Base-by-base conservation (phyloP, 2,797 vertebrate genomes). In the Sciurus carolinensis region DNA sequence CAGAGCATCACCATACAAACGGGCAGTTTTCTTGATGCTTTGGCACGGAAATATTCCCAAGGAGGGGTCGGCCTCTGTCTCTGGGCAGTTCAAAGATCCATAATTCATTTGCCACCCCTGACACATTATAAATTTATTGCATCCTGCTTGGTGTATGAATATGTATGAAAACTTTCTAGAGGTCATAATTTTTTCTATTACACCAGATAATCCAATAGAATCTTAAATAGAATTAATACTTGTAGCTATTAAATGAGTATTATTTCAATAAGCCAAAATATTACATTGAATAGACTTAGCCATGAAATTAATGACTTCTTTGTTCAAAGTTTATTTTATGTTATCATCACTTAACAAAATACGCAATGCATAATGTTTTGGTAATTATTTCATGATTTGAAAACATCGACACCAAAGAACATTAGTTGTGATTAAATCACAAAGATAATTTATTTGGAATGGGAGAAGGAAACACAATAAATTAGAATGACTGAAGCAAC, bases 341-440 rank as follows among this genome's bases (percentile, higher is more conserved):
- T 96, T 72, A 3, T 7, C 82, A 69, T 64, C 22, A 64, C 36
- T 69, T 3, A 7, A 28, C 15, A 77, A 93, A 80, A 17, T 5
- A 87, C 69, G 2, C 36, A 80, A 2, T 44, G 3, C 14, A 39
- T 50, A 52, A 6, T 54, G 36, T 85, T 54, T 66, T 33, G 50
- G 10, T 77, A 84, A 30, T 79, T 59, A 87, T 33, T 80, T 76
- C 44, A 75, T 80, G 33, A 80, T 57, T 95, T 90, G 10, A 71
- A 76, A 67, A 5, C 30, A 24, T 66, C 18, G 11, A 85, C 11
- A 52, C 1, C 52, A 88, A 66, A 9, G 14, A n/a, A 10, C 5
- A 57, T 81, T 85, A n/a, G 13, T 7, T 92, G 17, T 67, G 26
- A 88, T 36, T 80, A 8, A 7, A 39, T 47, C 7, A 44, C 50